A percentile compares a stretch with the other conserved stretches of the same genome.
phyloP scores from a whole-genome alignment of 2,888 invertebrate genomes.

The Spialia ferax region DNA sequence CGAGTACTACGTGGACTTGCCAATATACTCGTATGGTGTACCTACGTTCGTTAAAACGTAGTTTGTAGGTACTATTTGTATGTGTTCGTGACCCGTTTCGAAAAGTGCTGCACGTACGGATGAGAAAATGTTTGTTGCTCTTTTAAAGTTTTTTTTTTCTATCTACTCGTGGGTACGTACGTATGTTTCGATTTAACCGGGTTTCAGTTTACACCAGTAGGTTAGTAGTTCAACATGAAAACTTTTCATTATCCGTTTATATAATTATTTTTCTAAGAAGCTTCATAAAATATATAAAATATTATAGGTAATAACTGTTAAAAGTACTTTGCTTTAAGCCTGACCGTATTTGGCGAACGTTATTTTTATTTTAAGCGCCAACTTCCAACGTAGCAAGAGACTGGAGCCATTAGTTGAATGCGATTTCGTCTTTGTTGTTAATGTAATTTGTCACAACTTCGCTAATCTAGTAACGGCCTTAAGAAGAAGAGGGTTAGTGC shows the following conservation, averaged over 20 bases:
- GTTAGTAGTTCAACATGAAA: slow-evolving; percentile 3
- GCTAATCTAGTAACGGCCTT: slow-evolving; percentile 27
- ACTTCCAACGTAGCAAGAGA: slow-evolving; percentile 43
- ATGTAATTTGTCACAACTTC: slow-evolving; percentile 53
- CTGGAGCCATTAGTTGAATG: slow-evolving; percentile 51
- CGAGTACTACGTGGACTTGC: slow-evolving; percentile 3
- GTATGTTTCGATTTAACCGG: not conserved
- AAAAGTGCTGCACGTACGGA: slow-evolving; percentile 9
- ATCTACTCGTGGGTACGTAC: not conserved
- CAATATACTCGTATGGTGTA: slow-evolving; percentile 2
- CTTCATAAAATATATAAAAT: no score
- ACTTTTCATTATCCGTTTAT: not conserved
- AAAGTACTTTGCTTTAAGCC: not conserved
- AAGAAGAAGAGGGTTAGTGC: slow-evolving; percentile 19
- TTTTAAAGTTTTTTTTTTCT: slow-evolving; percentile 3
- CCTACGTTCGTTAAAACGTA: slow-evolving; percentile 8
- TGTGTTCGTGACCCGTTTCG: slow-evolving; percentile 17
- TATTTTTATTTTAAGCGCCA: slow-evolving; percentile 51
- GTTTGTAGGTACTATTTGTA: slow-evolving; percentile 23
- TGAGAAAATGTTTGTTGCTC: slow-evolving; percentile 10
- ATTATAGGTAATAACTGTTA: not conserved
- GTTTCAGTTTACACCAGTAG: not conserved
- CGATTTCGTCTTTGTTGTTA: slow-evolving; percentile 52
- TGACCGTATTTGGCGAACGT: slow-evolving; percentile 1
- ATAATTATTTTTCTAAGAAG: no score